phyloP scores from a whole-genome alignment of 2,113 vertebrate species.

The Sylvilagus bachmani region DNA sequence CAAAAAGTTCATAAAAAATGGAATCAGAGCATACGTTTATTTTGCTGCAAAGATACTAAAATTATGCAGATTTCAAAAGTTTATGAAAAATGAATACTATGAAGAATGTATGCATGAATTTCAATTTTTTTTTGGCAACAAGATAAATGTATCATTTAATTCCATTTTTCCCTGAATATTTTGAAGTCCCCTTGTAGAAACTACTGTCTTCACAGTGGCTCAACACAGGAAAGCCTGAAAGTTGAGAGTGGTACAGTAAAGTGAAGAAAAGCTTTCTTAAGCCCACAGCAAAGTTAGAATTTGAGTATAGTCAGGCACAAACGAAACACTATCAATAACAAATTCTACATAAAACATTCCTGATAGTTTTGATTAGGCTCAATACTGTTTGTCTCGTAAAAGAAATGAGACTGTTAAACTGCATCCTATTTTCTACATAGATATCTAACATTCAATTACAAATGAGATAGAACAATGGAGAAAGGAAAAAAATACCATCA shows the following conservation, averaged over 20 bases:
- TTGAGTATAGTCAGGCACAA: neutral
- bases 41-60: too few relatives aligned
- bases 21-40: too few relatives aligned
- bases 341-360: neutral
- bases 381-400: neutral
- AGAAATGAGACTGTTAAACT: neutral
- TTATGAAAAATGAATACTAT: too few relatives aligned
- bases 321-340: neutral
- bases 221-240: neutral
- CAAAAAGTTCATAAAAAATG: too few relatives aligned
- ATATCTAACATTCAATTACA: neutral
- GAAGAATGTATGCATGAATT: too few relatives aligned
- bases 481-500: neutral
- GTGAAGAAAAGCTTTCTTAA: too few relatives aligned
- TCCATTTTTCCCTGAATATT: too few relatives aligned
- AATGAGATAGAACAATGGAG: conserved; percentile 34
- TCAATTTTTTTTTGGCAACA: too few relatives aligned
- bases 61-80: too few relatives aligned
- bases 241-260: neutral
- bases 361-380: neutral
- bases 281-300: neutral
- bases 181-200: too few relatives aligned
- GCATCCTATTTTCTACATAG: neutral
- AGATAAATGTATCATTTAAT: too few relatives aligned
- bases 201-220: neutral